A percentile compares a stretch with the other conserved stretches of the same genome.
Conservation (phyloP, 1,140 invertebrate species). For the Atta colombica region DNA sequence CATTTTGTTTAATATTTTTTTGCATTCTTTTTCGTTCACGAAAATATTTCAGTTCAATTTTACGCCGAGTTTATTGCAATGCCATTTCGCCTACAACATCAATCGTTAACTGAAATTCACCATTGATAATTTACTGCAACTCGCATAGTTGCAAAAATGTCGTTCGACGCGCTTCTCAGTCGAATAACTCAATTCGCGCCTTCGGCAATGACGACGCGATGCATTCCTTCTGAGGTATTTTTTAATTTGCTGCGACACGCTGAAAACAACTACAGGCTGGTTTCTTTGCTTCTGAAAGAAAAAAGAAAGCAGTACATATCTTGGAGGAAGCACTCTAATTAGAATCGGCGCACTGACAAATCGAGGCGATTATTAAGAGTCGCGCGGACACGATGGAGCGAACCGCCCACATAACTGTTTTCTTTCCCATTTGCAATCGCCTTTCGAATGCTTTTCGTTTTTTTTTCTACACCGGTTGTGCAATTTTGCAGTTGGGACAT, state of each 20-base stretch:
- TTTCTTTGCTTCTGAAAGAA: not conserved
- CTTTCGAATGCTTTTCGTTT: constrained; percentile 49
- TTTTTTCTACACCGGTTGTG: constrained; percentile 34
- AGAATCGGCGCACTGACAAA: constrained; percentile 69
- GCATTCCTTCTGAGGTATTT: constrained; percentile 15
- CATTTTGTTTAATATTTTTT: not conserved
- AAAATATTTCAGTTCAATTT: constrained; percentile 7
- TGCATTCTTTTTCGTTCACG: not conserved
- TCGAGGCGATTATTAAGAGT: constrained; percentile 72
- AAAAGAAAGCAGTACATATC: constrained; percentile 6
- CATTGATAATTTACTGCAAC: constrained; percentile 26
- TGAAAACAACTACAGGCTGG: not conserved
- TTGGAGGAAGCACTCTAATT: constrained; percentile 64
- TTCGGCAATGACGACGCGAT: constrained; percentile 1
- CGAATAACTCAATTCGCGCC: constrained; percentile 50
- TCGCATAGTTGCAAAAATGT: not conserved
- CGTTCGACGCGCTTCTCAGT: constrained; percentile 12
- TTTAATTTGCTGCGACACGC: constrained; percentile 54
- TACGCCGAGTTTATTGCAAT: not conserved
- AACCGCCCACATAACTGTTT: constrained; percentile 68
- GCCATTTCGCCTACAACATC: not conserved
- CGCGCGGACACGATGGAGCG: constrained; percentile 56
- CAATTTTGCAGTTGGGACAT: constrained; percentile 32
- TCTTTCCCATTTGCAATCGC: constrained; percentile 44
- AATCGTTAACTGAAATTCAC: constrained; percentile 2